Base-by-base conservation (phyloP, 1,140 invertebrate genomes). In the Musca domestica region DNA sequence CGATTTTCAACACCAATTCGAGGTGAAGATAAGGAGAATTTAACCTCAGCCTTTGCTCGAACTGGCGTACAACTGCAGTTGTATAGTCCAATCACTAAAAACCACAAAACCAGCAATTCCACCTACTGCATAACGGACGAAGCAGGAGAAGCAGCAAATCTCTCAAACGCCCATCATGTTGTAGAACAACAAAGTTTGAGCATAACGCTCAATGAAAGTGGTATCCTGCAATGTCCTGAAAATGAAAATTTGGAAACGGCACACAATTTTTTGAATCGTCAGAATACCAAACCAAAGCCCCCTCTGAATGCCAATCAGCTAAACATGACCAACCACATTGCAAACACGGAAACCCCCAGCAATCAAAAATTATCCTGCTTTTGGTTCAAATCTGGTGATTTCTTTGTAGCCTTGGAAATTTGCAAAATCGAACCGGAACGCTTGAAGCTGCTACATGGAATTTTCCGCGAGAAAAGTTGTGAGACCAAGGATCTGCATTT, bases 101-200 rank as follows among this genome's bases (percentile, higher is more conserved):
- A 17, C 20, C 22, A 12, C 9, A 70, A 64, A 34, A 5, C 4
- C 10, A 5, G 2, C 2, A 5, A 41, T 41, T 41, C 34, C 4
- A 9, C 34, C 2, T 9, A 7, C 34, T 41, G 34, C 34, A 5
- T 10, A 41, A 41, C 4, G 17, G 30, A 17, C 76, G 75, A 12
- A 63, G 70, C 5, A 34, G 54, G 12, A 48, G 72, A 12, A 73
- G 77, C 5, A 76, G 75, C 51, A 80, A 72, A 17, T 80, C 78
- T 1, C 2, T n/a, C 76, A 61, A 72, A 71, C 49, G 80, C 80
- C 77, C 74, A 80, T 46, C 76, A 78, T 19, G 80, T 80, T 10
- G 70, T 65, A 0, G 77, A 80, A 58, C 75, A 80, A 68, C 75
- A 76, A n/a, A 76, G 74, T 0, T 20, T 78, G 75, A 80, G 3